These are phyloP conservation scores for Xenotilapia caudafasciata DNA, from an alignment of 2,113 vertebrate genomes.

Conservation along the genomic window DNA sequence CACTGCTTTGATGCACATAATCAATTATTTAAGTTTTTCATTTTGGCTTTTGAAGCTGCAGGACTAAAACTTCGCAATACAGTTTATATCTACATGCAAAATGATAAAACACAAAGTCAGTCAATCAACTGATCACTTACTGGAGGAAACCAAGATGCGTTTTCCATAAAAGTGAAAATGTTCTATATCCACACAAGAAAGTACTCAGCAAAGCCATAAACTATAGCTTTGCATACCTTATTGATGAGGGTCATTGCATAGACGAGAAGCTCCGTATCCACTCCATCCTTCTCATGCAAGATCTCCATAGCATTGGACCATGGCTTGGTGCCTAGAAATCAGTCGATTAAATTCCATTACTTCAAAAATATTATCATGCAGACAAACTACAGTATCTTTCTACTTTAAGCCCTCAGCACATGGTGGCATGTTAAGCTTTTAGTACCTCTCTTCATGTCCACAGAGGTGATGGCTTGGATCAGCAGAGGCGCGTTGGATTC, in stretches of 20 bases:
- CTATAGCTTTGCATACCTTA: slow-evolving; percentile 75
- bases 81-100: background rate
- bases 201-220: background rate
- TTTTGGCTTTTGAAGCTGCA: background rate
- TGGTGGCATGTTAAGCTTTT: background rate
- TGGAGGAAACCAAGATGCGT: background rate
- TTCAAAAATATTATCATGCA: background rate
- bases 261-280: slow-evolving; percentile 90
- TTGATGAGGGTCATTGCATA: slow-evolving; percentile 93
- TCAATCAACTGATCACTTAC: background rate
- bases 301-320: slow-evolving; percentile 94
- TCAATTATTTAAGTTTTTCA: background rate
- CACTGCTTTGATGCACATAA: background rate
- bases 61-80: background rate
- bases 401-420: background rate
- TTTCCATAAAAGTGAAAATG: background rate
- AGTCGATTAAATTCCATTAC: background rate
- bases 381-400: background rate
- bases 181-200: background rate
- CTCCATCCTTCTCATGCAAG: slow-evolving; percentile 88
- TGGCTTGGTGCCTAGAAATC: slow-evolving; percentile 70
- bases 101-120: background rate
- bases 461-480: slow-evolving; percentile 77
- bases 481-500: slow-evolving; percentile 83
- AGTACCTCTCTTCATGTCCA: slow-evolving; percentile 84